Base-by-base conservation (phyloP, 1,140 invertebrate species). In the Eulimnadia texana region DNA sequence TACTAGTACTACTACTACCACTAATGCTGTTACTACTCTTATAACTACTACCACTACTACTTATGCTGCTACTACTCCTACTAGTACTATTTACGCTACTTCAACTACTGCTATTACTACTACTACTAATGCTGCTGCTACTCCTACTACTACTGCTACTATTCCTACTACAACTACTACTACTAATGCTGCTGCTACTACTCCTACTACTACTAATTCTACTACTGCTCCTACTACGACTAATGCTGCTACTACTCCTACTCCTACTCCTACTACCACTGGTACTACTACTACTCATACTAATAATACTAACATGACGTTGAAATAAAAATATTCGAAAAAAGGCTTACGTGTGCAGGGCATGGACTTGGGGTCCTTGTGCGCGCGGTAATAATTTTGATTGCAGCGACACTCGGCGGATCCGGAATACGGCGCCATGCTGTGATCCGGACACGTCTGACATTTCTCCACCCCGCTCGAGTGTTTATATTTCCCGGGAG, bases 321-420 rank as follows among this genome's bases (percentile, higher is more conserved):
- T 42, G 33, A 42, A 6, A 42, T 6, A 42, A 6, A 9, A 27
- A 25, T 54, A 57, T 9, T 28, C 19, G 22, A 13, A 20, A 20
- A 22, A 25, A 58, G 6, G 84, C 84, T 81, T 76, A 88, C 85
- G 81, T 63, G 91, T 93, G 68, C 93, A 98, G 11, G 91, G 82
- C 78, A 85, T 83, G 67, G 84, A 85, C 70, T 86, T 88, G 2
- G 85, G 82, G 73, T 97, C 94, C 63, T 83, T 84, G 19, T 82
- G 77, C 56, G 90, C 84, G 65, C 93, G 79, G 72, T 82, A 94
- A 72, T 86, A 96, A 0, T 85, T 87, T 2, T 82, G 73, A 63
- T 89, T 80, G 76, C 94, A 98, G 64, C 84, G 82, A 73, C 94
- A 98, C 72, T 93, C 88, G 16, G 82, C 79, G 49, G 90, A 84